Percentiles rank a stretch among this genome's conserved stretches.
These are phyloP conservation scores for Aviceda subcristata DNA, from an alignment of 2,113 vertebrate genomes.

Conservation along the genomic window DNA sequence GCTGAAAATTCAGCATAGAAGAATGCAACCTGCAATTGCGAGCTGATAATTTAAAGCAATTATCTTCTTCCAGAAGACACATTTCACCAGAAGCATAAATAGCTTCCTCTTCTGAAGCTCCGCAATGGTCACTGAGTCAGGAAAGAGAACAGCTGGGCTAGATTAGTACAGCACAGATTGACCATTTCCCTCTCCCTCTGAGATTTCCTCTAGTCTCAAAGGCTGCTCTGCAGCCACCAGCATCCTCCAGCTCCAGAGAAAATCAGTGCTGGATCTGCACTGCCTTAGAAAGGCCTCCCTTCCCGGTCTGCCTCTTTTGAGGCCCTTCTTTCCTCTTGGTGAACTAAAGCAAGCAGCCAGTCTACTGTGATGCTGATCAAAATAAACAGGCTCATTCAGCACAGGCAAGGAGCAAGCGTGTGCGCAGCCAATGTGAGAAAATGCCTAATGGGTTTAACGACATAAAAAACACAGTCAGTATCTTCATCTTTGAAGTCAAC, in stretches of 20 bases:
- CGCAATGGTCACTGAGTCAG: not conserved
- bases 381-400: slow-evolving; percentile 25
- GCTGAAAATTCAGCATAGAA: not conserved
- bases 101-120: slow-evolving; percentile 7
- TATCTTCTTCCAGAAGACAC: not conserved
- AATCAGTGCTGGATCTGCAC: not conserved
- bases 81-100: not conserved
- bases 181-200: not conserved
- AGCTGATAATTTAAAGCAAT: slow-evolving; percentile 5
- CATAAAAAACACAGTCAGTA: not conserved
- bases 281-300: not conserved
- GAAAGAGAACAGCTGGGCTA: slow-evolving; percentile 17
- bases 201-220: not conserved
- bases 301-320: not conserved
- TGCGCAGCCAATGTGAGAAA: not conserved
- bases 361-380: slow-evolving; percentile 8
- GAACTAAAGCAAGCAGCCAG: slow-evolving; percentile 12
- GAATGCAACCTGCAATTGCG: not conserved
- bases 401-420: not conserved
- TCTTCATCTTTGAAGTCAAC: slow-evolving; percentile 18
- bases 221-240: not conserved
- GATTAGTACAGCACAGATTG: not conserved
- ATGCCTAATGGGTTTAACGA: slow-evolving; percentile 25
- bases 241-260: slow-evolving; percentile 2
- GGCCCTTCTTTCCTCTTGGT: not conserved